These are phyloP conservation scores for Apeira syringaria DNA, from an alignment of 2,888 invertebrate genomes.

Conservation along the genomic window DNA sequence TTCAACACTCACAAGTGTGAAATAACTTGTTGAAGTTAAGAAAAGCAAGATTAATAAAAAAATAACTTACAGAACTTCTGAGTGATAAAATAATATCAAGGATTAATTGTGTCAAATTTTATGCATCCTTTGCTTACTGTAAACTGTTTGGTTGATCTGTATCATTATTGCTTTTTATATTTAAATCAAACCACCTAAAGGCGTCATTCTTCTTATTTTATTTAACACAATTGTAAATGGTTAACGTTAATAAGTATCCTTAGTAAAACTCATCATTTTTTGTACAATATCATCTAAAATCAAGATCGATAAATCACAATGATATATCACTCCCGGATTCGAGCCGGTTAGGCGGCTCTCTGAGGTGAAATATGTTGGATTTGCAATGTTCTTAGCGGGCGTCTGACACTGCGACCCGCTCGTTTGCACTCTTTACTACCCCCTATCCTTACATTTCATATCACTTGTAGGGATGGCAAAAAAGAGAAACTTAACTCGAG, in stretches of 20 bases:
- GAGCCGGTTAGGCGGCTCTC: conserved; percentile 25
- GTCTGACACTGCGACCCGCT: conserved; percentile 71
- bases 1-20: no score
- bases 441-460: conserved; percentile 73
- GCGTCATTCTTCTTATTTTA: no score
- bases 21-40: no score
- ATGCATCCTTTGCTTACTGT: no score
- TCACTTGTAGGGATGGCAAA: conserved; percentile 51
- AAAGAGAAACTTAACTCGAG: conserved; percentile 27
- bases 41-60: no score
- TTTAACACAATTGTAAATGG: no score
- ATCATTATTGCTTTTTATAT: no score
- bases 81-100: no score
- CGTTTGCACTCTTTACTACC: conserved; percentile 82
- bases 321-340: conserved; percentile 33
- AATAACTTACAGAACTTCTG: no score
- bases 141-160: no score
- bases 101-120: no score
- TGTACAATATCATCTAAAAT: conserved; percentile 1
- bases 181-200: no score
- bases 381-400: conserved; percentile 64
- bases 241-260: background rate
- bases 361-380: conserved; percentile 59
- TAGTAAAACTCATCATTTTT: background rate
- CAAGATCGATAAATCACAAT: conserved; percentile 39